Conservation (phyloP, 2,113 vertebrate genomes). For the Larimichthys polyactis region DNA sequence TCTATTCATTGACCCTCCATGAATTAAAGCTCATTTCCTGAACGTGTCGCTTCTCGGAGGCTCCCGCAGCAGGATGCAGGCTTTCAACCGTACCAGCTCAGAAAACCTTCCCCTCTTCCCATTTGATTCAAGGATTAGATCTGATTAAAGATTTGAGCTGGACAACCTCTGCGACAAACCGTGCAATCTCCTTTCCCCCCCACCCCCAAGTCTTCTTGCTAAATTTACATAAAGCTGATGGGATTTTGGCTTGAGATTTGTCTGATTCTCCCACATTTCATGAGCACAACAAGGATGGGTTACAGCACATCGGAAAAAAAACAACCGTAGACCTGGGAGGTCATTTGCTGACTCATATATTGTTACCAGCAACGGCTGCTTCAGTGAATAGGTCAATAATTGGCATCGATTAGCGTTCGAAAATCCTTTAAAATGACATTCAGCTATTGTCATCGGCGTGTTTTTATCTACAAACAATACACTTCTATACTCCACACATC, state of each 20-base stretch:
- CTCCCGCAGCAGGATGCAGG: slow-evolving; percentile 76
- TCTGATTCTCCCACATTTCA: slow-evolving; percentile 34
- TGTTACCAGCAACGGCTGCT: slow-evolving; percentile 32
- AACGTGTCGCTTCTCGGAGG: slow-evolving; percentile 59
- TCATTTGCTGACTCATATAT: slow-evolving; percentile 31
- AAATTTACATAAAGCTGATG: slow-evolving; percentile 70
- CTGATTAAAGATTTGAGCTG: slow-evolving; percentile 68
- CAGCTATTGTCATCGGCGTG: slow-evolving; percentile 53
- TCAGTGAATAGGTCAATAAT: slow-evolving; percentile 41
- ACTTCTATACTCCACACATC: slow-evolving; percentile 48
- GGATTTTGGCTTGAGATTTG: slow-evolving; percentile 55
- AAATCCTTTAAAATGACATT: slow-evolving; percentile 65
- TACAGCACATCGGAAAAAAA: slow-evolving; percentile 27
- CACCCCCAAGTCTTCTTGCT: slow-evolving; percentile 22
- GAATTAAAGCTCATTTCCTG: slow-evolving; percentile 82
- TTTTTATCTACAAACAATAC: slow-evolving; percentile 58
- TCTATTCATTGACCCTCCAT: slow-evolving; percentile 79
- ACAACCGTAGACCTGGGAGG: slow-evolving; percentile 20
- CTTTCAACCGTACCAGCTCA: slow-evolving; percentile 65
- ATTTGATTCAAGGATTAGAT: slow-evolving; percentile 82
- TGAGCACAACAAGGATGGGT: slow-evolving; percentile 28
- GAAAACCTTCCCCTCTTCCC: slow-evolving; percentile 70
- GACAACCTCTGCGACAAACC: slow-evolving; percentile 63
- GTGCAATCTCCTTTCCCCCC: slow-evolving; percentile 46
- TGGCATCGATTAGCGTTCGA: slow-evolving; percentile 34